A percentile compares a stretch with the other conserved stretches of the same genome.
Conservation (phyloP, 2,888 invertebrate genomes). For the Chaitophorus viminalis region DNA sequence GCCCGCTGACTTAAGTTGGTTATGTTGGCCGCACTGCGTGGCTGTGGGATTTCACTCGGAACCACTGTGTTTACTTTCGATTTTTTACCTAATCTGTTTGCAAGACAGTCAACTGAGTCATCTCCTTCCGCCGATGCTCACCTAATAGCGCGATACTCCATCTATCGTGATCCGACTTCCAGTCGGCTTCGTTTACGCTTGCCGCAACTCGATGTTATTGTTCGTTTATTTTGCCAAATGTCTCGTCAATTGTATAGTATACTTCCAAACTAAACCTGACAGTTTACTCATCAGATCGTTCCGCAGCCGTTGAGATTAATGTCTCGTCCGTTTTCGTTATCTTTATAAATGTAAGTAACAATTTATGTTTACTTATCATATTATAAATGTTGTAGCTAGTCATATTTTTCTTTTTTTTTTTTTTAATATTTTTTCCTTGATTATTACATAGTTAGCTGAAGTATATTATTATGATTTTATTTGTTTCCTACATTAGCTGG, state of each 20-base stretch:
- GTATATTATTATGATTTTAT: not conserved
- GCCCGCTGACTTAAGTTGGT: conserved; percentile 2
- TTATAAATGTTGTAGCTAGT: not conserved
- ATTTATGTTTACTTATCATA: not conserved
- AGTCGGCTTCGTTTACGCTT: not conserved
- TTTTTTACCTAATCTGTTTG: conserved; percentile 36
- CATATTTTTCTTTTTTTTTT: not conserved
- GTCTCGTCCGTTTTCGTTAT: conserved; percentile 47
- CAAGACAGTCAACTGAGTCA: not conserved
- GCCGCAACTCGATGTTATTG: not conserved
- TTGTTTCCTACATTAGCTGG: conserved; percentile 1
- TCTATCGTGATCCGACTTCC: not conserved
- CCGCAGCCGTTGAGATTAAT: conserved; percentile 27
- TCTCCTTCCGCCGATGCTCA: not conserved
- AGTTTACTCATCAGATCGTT: not conserved
- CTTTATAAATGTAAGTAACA: conserved; percentile 58
- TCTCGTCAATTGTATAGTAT: not conserved
- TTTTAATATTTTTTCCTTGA: not conserved
- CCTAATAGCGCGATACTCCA: not conserved
- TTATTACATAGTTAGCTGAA: conserved; percentile 1
- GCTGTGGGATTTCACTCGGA: not conserved
- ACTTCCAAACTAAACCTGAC: not conserved
- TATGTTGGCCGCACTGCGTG: conserved; percentile 35
- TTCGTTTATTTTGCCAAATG: not conserved
- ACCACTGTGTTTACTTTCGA: conserved; percentile 41